A percentile compares a stretch with the other conserved stretches of the same genome.
Evolutionary conservation across 2,797 vertebrate species (phyloP).

Genomic region (Ceryle rudis): DNA sequence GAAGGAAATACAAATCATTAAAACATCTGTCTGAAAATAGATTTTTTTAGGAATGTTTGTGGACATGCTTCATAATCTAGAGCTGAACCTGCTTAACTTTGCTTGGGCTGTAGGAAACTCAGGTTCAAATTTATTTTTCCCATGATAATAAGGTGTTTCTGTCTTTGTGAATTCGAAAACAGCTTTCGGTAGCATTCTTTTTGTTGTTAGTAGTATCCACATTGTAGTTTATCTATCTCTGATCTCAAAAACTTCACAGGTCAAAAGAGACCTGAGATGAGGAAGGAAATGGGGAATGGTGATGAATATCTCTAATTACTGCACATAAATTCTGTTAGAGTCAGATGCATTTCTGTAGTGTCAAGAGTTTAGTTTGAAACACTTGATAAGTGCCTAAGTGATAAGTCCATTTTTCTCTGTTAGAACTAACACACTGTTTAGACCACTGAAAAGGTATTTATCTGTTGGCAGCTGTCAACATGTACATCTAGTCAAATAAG

Average conservation of each 20-base stretch:
- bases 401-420: neutral
- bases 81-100: neutral
- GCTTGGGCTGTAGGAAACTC: neutral
- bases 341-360: neutral
- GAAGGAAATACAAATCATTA: neutral
- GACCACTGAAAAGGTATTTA: conserved; percentile 21
- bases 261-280: neutral
- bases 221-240: neutral
- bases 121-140: neutral
- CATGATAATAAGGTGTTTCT: neutral
- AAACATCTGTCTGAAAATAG: neutral
- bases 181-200: neutral
- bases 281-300: neutral
- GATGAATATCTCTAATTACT: neutral
- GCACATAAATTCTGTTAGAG: neutral
- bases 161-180: neutral
- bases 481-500: conserved; percentile 8
- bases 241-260: neutral
- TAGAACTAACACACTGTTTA: conserved; percentile 10
- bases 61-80: neutral
- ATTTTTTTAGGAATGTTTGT: neutral
- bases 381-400: neutral
- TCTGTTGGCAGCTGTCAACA: neutral
- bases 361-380: neutral
- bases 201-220: neutral